Base-by-base conservation (phyloP, 2,888 invertebrate genomes). In the Hydraecia micacea region DNA sequence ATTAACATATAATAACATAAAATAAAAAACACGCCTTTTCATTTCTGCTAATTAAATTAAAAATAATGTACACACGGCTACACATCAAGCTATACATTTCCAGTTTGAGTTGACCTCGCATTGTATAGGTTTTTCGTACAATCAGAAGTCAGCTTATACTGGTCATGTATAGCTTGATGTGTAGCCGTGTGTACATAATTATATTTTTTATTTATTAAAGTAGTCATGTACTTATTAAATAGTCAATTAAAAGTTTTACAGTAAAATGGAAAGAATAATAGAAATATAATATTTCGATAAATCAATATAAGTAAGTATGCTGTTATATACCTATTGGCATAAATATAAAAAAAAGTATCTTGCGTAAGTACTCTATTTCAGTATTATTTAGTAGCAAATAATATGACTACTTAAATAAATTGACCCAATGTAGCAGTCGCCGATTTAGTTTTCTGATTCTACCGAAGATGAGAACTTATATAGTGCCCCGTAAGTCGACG, bases 21-120 rank as follows among this genome's bases (percentile, higher is more conserved):
- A n/a, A n/a, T n/a, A 81, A 81, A 75, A 74, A 79, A 94, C 95
- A 96, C 96, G 95, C 96, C 95, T 95, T 94, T 93, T 92, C 95
- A 94, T 94, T 95, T 93, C 91, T 60, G 11, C n/a, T 52, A 55
- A 25, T 36, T 52, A n/a, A 49, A 46, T 77, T 49, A 58, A 65
- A 32, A 7, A 28, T 15, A 42, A 28, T 18, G 1, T 32, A n/a
- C n/a, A n/a, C n/a, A n/a, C n/a, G n/a, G n/a, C n/a, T n/a, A n/a
- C n/a, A n/a, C n/a, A n/a, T n/a, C n/a, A n/a, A n/a, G n/a, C n/a
- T n/a, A n/a, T n/a, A n/a, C n/a, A n/a, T n/a, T n/a, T n/a, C n/a
- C n/a, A n/a, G n/a, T n/a, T n/a, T n/a, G n/a, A n/a, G n/a, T n/a
- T n/a, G n/a, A n/a, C n/a, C n/a, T n/a, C n/a, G n/a, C n/a, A n/a